These are phyloP conservation scores for Henricia sp. DNA, from an alignment of 53 echinoderm and acorn worm genomes.

Conservation along the genomic window DNA sequence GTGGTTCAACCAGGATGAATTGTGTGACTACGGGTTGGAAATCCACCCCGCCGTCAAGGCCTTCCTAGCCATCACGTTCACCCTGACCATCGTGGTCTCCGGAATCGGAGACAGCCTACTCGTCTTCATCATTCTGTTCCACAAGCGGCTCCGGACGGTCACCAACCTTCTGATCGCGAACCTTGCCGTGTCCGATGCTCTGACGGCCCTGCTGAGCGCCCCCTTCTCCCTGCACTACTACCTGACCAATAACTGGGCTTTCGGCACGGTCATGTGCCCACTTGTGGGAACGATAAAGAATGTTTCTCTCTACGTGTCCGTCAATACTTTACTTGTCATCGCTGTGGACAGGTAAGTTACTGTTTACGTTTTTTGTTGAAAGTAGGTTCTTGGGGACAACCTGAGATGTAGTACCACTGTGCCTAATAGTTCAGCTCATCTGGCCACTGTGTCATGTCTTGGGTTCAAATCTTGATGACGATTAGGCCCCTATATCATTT, in stretches of 20 bases:
- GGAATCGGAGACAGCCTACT: conserved; percentile 90
- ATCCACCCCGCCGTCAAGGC: conserved; percentile 62
- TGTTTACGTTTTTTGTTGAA: neutral
- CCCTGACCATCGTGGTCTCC: conserved; percentile 80
- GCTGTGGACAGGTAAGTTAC: conserved; percentile 90
- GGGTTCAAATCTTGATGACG: too few relatives aligned
- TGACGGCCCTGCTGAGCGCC: conserved; percentile 87
- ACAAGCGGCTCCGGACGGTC: conserved; percentile 84
- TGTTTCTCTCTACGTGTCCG: conserved; percentile 92
- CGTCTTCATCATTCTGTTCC: conserved; percentile 79
- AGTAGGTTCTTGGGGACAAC: too few relatives aligned
- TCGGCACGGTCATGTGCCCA: conserved; percentile 87
- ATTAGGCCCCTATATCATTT: too few relatives aligned
- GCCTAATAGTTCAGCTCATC: too few relatives aligned
- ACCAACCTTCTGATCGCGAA: conserved; percentile 96
- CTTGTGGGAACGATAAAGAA: conserved; percentile 86
- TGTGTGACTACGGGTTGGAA: neutral
- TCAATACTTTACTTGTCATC: conserved; percentile 94
- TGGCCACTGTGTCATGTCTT: too few relatives aligned
- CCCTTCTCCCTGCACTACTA: conserved; percentile 84
- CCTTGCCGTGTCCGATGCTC: conserved; percentile 89
- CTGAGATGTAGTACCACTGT: too few relatives aligned
- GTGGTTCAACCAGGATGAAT: neutral
- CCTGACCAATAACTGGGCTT: conserved; percentile 80
- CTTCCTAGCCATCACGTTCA: conserved; percentile 74